phyloP scores from a whole-genome alignment of 1,140 invertebrate genomes.

The Rhyzopertha dominica region DNA sequence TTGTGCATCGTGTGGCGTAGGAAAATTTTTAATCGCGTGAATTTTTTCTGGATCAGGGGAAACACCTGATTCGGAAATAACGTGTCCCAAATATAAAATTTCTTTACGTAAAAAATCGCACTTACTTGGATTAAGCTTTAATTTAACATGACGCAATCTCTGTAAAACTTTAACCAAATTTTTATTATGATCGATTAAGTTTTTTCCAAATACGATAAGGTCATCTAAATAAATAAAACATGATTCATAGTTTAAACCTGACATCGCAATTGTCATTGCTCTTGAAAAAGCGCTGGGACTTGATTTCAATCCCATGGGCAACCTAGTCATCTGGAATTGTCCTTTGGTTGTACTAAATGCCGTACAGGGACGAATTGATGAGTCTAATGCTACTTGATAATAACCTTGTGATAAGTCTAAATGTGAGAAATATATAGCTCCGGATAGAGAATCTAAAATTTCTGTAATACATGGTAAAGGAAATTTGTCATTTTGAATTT shows the following conservation, averaged over 20 bases:
- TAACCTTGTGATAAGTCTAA: conserved; percentile 37
- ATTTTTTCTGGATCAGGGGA: no score
- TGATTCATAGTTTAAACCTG: conserved; percentile 25
- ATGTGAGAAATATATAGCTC: conserved; percentile 29
- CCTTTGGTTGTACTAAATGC: conserved; percentile 33
- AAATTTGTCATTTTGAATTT: conserved; percentile 41
- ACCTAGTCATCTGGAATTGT: conserved; percentile 24
- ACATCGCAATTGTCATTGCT: conserved; percentile 26
- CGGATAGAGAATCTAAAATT: conserved; percentile 43
- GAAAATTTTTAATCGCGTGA: no score
- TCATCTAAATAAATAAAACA: conserved; percentile 26
- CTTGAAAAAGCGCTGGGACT: conserved; percentile 27
- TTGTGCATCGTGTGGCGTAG: no score
- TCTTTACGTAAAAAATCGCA: no score
- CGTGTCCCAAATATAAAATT: no score
- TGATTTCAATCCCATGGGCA: conserved; percentile 30
- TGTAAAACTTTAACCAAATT: no score
- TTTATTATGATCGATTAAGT: no score
- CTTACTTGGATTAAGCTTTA: no score
- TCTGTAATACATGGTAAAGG: conserved; percentile 51
- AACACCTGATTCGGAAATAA: no score
- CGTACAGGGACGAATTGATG: conserved; percentile 31
- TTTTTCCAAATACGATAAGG: no score
- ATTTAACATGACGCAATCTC: no score
- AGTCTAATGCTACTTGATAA: conserved; percentile 42